These are phyloP conservation scores for Gymnodraco acuticeps DNA, from an alignment of 2,797 vertebrate genomes.

Conservation along the genomic window DNA sequence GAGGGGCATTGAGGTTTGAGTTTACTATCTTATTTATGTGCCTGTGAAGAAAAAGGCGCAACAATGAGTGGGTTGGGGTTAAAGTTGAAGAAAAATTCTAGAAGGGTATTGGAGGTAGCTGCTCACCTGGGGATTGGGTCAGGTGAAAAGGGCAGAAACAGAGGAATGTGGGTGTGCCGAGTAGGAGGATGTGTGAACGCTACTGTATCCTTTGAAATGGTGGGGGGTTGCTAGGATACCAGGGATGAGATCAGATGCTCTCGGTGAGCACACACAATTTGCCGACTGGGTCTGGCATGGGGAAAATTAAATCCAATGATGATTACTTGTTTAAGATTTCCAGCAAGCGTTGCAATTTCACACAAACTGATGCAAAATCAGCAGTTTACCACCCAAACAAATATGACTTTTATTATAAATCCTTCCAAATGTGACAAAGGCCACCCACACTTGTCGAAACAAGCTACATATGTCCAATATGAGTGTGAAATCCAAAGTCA, in stretches of 20 bases:
- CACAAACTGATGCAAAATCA: slow-evolving; percentile 35
- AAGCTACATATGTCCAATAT: slow-evolving; percentile 19
- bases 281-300: slow-evolving; percentile 56
- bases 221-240: slow-evolving; percentile 84
- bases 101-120: slow-evolving; percentile 52
- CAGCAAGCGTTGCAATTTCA: slow-evolving; percentile 32
- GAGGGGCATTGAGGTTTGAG: slow-evolving; percentile 5
- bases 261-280: slow-evolving; percentile 60
- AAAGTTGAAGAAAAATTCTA: slow-evolving; percentile 57
- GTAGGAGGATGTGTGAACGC: slow-evolving; percentile 73
- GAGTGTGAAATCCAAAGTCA: slow-evolving; percentile 22
- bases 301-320: slow-evolving; percentile 64
- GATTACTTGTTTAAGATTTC: slow-evolving; percentile 54
- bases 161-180: slow-evolving; percentile 55
- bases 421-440: slow-evolving; percentile 19
- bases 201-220: slow-evolving; percentile 74
- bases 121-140: slow-evolving; percentile 75
- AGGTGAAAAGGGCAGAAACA: slow-evolving; percentile 69
- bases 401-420: slow-evolving; percentile 7
- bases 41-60: slow-evolving; percentile 23
- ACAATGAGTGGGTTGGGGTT: slow-evolving; percentile 58
- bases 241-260: slow-evolving; percentile 68
- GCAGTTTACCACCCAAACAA: slow-evolving; percentile 32
- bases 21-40: slow-evolving; percentile 41
- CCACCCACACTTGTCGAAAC: slow-evolving; percentile 2